These are phyloP conservation scores for Telenomus remus DNA, from an alignment of 1,140 invertebrate species.

Conservation along the genomic window DNA sequence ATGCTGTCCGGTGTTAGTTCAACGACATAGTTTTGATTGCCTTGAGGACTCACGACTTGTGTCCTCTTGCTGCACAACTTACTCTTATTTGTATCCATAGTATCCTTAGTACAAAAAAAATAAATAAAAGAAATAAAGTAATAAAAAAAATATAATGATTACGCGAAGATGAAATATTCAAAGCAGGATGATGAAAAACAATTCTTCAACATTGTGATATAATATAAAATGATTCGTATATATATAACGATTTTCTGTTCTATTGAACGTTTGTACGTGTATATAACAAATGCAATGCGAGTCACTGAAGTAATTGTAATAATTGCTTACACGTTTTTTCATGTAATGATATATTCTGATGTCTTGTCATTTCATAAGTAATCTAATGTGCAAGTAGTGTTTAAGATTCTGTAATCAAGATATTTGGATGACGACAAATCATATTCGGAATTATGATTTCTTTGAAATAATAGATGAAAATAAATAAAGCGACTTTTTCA, in stretches of 20 bases:
- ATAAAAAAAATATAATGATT: slow-evolving; percentile 12
- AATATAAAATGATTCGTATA: slow-evolving; percentile 37
- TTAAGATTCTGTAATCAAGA: slow-evolving; percentile 52
- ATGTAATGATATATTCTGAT: slow-evolving; percentile 54
- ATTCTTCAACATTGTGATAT: slow-evolving; percentile 57
- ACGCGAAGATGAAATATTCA: background rate
- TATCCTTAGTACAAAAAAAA: slow-evolving; percentile 44
- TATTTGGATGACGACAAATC: slow-evolving; percentile 39
- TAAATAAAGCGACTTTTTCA: slow-evolving; percentile 54
- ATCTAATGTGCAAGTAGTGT: slow-evolving; percentile 53
- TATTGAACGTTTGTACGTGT: slow-evolving; percentile 55
- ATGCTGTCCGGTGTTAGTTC: background rate
- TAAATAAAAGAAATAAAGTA: slow-evolving; percentile 7
- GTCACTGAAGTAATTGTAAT: slow-evolving; percentile 49
- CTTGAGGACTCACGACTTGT: background rate
- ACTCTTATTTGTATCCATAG: slow-evolving; percentile 39
- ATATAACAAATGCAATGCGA: slow-evolving; percentile 54
- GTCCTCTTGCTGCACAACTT: background rate
- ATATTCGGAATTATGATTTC: slow-evolving; percentile 50
- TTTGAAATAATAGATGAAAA: slow-evolving; percentile 38
- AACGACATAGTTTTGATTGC: background rate
- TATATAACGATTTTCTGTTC: slow-evolving; percentile 54
- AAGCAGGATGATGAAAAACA: slow-evolving; percentile 16
- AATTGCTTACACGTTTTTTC: slow-evolving; percentile 57
- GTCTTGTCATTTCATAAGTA: slow-evolving; percentile 51